phyloP scores from a whole-genome alignment of 2,113 vertebrate species.

The Centrocercus urophasianus region DNA sequence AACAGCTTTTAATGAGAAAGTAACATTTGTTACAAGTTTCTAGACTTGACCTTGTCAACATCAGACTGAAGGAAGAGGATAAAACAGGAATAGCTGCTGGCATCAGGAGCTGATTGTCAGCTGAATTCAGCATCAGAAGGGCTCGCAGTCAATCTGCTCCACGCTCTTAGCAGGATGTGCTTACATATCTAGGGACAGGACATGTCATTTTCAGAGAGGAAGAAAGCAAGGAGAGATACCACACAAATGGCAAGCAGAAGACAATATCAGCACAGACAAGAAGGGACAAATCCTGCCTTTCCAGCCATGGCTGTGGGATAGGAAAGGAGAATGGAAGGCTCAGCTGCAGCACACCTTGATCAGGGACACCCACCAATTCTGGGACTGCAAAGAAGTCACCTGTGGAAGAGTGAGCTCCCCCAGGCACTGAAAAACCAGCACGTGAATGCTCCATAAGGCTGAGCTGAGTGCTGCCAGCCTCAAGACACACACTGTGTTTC shows the following conservation, averaged over 20 bases:
- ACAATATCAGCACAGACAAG: not conserved
- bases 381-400: not conserved
- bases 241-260: not conserved
- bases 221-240: not conserved
- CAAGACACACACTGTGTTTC: not conserved
- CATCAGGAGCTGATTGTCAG: slow-evolving; percentile 46
- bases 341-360: not conserved
- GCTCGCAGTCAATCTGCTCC: not conserved
- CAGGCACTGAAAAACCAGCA: not conserved
- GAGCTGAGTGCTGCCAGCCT: not conserved
- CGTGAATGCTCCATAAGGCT: not conserved
- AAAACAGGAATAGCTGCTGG: slow-evolving; percentile 52
- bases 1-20: slow-evolving; percentile 30
- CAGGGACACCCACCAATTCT: not conserved
- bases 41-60: slow-evolving; percentile 41
- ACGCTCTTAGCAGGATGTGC: not conserved
- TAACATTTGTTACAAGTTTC: slow-evolving; percentile 51
- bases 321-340: not conserved
- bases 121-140: slow-evolving; percentile 25
- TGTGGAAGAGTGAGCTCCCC: not conserved
- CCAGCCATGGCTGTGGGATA: accelerated
- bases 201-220: not conserved
- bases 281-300: not conserved
- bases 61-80: slow-evolving; percentile 14
- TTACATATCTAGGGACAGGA: not conserved